These are phyloP conservation scores for Anodontia alba DNA, from an alignment of 2,888 invertebrate species.

Conservation along the genomic window DNA sequence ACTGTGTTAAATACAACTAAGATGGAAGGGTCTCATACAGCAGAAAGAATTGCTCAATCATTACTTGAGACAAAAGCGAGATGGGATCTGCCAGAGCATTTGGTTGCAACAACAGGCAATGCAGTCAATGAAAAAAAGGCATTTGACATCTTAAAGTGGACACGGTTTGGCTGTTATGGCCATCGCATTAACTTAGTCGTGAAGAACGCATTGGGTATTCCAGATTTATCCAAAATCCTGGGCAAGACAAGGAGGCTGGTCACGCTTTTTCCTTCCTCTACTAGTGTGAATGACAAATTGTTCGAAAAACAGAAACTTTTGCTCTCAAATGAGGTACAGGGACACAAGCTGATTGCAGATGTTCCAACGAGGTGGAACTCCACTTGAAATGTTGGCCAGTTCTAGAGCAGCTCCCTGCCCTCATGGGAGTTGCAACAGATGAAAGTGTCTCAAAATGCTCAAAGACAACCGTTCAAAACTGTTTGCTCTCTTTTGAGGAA, in stretches of 20 bases:
- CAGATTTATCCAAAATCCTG: slow-evolving; percentile 23
- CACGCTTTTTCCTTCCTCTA: slow-evolving; percentile 37
- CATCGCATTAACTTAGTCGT: slow-evolving; percentile 45
- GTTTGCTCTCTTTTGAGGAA: slow-evolving; percentile 40
- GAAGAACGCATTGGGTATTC: slow-evolving; percentile 25
- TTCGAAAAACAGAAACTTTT: slow-evolving; percentile 30
- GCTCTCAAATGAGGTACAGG: not conserved
- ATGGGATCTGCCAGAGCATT: slow-evolving; percentile 19
- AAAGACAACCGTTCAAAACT: not conserved
- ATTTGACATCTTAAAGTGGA: slow-evolving; percentile 33
- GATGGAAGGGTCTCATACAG: slow-evolving; percentile 37
- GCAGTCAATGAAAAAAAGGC: slow-evolving; percentile 51
- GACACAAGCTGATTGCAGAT: slow-evolving; percentile 32
- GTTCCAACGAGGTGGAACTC: slow-evolving; percentile 50
- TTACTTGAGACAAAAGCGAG: not conserved
- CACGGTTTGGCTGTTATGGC: slow-evolving; percentile 44
- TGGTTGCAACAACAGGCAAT: slow-evolving; percentile 43
- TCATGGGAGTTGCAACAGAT: not conserved
- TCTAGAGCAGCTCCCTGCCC: slow-evolving; percentile 30
- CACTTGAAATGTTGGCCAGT: slow-evolving; percentile 30
- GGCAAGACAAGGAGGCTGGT: slow-evolving; percentile 37
- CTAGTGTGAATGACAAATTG: slow-evolving; percentile 32
- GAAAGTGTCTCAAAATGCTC: not conserved
- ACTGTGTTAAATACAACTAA: slow-evolving; percentile 30
- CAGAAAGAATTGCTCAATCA: slow-evolving; percentile 9